A percentile compares a stretch with the other conserved stretches of the same genome.
Evolutionary conservation across 2,113 vertebrate species (phyloP).

Genomic region (Myotis yumanensis): DNA sequence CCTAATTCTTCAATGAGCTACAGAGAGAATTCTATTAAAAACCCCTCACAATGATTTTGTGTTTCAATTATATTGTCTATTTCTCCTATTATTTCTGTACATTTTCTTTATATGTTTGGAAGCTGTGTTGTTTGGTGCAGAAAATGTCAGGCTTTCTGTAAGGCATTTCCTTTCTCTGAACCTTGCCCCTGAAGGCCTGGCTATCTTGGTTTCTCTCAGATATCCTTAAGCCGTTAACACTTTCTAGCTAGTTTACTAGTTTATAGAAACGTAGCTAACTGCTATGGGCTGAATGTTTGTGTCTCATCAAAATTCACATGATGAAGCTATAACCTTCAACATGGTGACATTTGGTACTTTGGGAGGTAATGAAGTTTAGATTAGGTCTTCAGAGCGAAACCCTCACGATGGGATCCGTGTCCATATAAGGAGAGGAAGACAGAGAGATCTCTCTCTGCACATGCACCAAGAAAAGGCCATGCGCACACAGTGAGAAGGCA

Average conservation of each 20-base stretch:
- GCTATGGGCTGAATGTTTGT: neutral
- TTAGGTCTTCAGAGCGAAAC: neutral
- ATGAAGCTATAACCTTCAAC: neutral
- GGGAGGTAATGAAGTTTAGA: neutral
- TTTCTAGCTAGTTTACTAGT: neutral
- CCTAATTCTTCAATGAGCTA: slow-evolving; percentile 7
- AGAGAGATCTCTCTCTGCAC: neutral
- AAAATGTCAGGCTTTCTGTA: neutral
- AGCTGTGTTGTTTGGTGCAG: neutral
- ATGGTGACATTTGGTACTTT: neutral
- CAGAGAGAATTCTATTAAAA: neutral
- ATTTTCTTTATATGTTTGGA: slow-evolving; percentile 14
- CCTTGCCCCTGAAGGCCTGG: neutral
- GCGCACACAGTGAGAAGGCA: neutral
- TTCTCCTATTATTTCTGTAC: slow-evolving; percentile 10
- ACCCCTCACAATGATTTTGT: neutral
- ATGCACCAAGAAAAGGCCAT: neutral
- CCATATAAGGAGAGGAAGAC: neutral
- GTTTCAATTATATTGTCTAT: neutral
- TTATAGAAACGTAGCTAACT: neutral
- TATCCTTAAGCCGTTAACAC: neutral
- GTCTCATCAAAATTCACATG: neutral
- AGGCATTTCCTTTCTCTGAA: neutral
- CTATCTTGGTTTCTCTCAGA: slow-evolving; percentile 4
- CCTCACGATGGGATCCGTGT: neutral